Percentiles rank a stretch among this genome's conserved stretches.
phyloP scores from a whole-genome alignment of 1,140 invertebrate genomes.

The Apis laboriosa region DNA sequence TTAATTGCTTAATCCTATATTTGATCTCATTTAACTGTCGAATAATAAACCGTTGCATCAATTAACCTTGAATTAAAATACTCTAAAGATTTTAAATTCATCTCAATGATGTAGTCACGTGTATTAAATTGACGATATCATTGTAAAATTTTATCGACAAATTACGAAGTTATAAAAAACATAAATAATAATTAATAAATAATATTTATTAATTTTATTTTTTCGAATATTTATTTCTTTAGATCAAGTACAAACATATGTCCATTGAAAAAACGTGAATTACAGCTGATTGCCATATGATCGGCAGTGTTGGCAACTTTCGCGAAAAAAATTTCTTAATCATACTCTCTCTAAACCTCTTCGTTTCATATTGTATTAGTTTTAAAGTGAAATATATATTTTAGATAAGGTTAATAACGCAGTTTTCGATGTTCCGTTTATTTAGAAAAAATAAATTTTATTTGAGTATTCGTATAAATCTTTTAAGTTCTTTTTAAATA shows the following conservation, averaged over 20 bases:
- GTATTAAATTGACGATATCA: background rate
- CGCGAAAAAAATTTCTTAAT: constrained; percentile 8
- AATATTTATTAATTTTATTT: background rate
- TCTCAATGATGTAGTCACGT: background rate
- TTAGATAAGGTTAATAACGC: background rate
- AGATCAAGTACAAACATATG: constrained; percentile 11
- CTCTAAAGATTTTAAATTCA: constrained; percentile 15
- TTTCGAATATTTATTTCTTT: background rate
- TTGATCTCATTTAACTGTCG: constrained; percentile 20
- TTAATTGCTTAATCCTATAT: constrained; percentile 17
- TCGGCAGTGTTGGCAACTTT: constrained; percentile 63
- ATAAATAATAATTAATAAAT: background rate
- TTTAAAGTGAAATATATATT: background rate
- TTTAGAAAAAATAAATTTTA: rapidly evolving
- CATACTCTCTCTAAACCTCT: background rate
- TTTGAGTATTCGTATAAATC: rapidly evolving
- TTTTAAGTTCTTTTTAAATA: background rate
- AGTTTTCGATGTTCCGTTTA: background rate
- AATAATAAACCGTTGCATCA: constrained; percentile 39
- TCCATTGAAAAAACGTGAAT: constrained; percentile 37
- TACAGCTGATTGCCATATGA: constrained; percentile 77
- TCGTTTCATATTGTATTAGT: background rate
- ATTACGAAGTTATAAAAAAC: background rate
- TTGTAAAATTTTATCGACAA: constrained; percentile 20
- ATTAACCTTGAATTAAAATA: constrained; percentile 47